Evolutionary conservation across 2,113 vertebrate genomes (phyloP).

Genomic region (Microtus oregoni): DNA sequence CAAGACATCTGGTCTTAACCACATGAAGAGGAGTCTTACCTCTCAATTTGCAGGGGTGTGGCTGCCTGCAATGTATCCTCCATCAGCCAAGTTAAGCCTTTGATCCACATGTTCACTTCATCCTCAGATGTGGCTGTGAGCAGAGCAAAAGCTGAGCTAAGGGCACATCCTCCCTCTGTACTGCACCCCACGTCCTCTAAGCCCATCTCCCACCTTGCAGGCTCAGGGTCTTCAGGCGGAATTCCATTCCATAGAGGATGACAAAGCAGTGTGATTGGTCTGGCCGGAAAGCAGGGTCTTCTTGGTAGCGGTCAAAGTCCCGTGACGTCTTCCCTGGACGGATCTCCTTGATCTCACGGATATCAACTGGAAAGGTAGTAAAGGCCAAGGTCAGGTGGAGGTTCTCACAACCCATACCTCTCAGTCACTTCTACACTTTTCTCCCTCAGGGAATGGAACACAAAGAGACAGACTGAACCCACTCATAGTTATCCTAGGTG

Average conservation of each 20-base stretch:
- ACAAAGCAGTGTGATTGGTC: slow-evolving; percentile 97
- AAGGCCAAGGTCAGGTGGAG: neutral
- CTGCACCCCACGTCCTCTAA: neutral
- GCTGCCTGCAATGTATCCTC: slow-evolving; percentile 94
- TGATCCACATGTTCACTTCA: slow-evolving; percentile 99
- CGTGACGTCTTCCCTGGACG: slow-evolving; percentile 94
- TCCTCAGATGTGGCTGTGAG: slow-evolving; percentile 95
- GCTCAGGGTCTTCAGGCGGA: slow-evolving; percentile 97
- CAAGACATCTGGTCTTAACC: neutral
- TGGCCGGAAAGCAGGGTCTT: slow-evolving; percentile 91
- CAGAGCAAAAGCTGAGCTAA: neutral
- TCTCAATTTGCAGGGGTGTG: slow-evolving; percentile 97
- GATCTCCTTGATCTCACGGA: slow-evolving; percentile 98
- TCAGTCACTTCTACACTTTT: neutral
- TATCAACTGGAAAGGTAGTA: slow-evolving; percentile 91
- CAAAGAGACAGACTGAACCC: neutral
- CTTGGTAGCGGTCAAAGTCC: slow-evolving; percentile 97
- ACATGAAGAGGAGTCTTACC: slow-evolving; percentile 84
- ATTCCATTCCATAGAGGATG: slow-evolving; percentile 96
- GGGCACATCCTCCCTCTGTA: neutral
- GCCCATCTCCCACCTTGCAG: slow-evolving; percentile 90
- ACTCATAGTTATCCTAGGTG: neutral
- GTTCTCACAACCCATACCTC: neutral
- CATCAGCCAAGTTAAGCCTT: slow-evolving; percentile 96
- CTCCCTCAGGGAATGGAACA: neutral